Base-by-base conservation (phyloP, 2,888 invertebrate species). In the Brenthis daphne region DNA sequence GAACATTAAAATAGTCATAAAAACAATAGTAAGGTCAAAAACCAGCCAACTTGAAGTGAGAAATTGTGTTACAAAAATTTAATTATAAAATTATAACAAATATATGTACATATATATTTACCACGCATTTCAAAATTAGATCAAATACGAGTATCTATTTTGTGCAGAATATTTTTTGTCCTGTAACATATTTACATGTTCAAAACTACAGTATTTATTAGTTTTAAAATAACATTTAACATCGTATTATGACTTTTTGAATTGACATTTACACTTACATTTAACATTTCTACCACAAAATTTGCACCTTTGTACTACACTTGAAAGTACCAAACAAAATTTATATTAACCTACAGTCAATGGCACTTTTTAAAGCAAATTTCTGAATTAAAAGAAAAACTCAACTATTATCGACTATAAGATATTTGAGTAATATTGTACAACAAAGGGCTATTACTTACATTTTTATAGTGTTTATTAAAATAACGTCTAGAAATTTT, bases 251-350 rank as follows among this genome's bases (percentile, higher is more conserved):
- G 24, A n/a, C 33, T 54, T 33, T 60, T 58, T 6, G 14, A 66
- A 66, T 66, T 66, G 66, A 66, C 66, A 60, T 65, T 37, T 37
- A 43, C 24, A 53, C 29, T 54, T 66, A 66, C 13, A 14, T 13
- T 56, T 56, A 56, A n/a, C 48, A 50, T 50, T 60, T 47, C 58
- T 43, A 53, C 60, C 24, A 47, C 24, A 66, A 66, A 67, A 67
- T 63, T 63, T 63, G 63, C 53, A 63, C 53, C 63, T 43, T 53
- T 63, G 16, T 20, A 33, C 16, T 16, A 6, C 16, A 6, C 20
- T 4, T 43, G 63, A 63, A 53, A 51, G 33, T 16, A 53, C 3
- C 16, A 20, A 51, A 20, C 51, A 1, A 16, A 53, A 61, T 50
- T n/a, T 48, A n/a, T 4, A 14, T 48, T 20, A 47, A 57, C 24